Base-by-base conservation (phyloP, 2,888 invertebrate species). In the Sympetrum striolatum region DNA sequence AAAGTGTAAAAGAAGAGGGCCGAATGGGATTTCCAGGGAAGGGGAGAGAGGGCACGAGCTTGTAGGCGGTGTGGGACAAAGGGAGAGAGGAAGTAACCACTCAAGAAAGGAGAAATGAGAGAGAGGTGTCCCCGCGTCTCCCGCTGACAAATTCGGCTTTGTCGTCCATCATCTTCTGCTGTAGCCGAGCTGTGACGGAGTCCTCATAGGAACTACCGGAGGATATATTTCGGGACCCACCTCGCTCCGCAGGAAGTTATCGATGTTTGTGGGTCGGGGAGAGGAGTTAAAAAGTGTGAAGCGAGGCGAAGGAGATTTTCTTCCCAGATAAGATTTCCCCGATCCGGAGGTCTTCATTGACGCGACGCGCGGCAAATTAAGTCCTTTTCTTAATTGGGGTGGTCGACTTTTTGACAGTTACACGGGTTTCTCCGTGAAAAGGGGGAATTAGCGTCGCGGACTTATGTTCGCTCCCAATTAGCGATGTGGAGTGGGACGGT, bases 141-240 rank as follows among this genome's bases (percentile, higher is more conserved):
- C 58, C 86, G 37, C 86, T 86, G 86, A 86, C 86, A 86, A 86
- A 86, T 86, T 86, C 86, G 60, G 60, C 86, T 86, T n/a, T 60
- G 86, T 86, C 86, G 86, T 86, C 37, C 86, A 86, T 86, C 86
- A 86, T 86, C 64, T 86, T 86, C 37, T n/a, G 12, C 37, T 22
- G 58, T 15, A 82, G 31, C 25, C 25, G 82, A 82, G 82, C 58
- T 60, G 86, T 60, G 86, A 60, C 86, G 60, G 86, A 58, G 35
- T 10, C 64, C 58, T 82, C 35, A 1, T 2, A 60, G 58, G 82
- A 35, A 60, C 39, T 44, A 37, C 35, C 12, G 80, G 39, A 80
- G 82, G 12, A 44, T 48, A 82, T 82, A 82, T 82, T 82, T 58
- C 53, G 25, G 82, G 82, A 18, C 35, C 22, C n/a, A 35, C 60